Conservation (phyloP, 2,113 vertebrate species). For the Perca fluviatilis region DNA sequence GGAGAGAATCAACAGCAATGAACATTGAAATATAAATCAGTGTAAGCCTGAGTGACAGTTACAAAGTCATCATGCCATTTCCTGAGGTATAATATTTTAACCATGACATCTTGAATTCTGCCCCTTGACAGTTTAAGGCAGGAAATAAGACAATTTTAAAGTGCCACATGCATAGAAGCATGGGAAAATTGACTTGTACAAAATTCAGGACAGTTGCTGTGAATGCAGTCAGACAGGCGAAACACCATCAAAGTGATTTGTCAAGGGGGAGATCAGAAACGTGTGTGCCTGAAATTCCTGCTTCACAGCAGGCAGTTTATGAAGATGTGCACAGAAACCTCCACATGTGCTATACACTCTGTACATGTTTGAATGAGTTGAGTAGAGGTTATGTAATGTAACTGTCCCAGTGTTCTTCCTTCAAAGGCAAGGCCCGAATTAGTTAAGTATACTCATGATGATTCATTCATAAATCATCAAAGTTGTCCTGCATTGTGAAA, state of each 20-base stretch:
- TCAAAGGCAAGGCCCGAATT: constrained; percentile 62
- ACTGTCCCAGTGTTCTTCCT: constrained; percentile 45
- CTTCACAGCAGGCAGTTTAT: constrained; percentile 49
- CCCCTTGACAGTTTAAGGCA: constrained; percentile 49
- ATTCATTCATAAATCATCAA: constrained; percentile 66
- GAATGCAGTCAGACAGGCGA: constrained; percentile 70
- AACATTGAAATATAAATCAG: constrained; percentile 68
- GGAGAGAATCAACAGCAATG: constrained; percentile 48
- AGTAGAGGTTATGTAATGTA: constrained; percentile 35
- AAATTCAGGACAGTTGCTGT: constrained; percentile 57
- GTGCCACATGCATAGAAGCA: constrained; percentile 16
- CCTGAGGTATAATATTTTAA: constrained; percentile 67
- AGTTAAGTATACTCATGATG: constrained; percentile 24
- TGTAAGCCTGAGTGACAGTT: constrained; percentile 66
- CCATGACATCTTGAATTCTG: constrained; percentile 48
- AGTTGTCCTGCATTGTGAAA: constrained; percentile 43
- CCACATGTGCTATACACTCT: constrained; percentile 2
- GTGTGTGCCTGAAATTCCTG: constrained; percentile 39
- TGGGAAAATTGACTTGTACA: constrained; percentile 53
- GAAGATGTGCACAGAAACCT: constrained; percentile 24
- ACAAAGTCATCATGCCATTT: constrained; percentile 59
- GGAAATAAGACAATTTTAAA: constrained; percentile 61
- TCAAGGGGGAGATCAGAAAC: constrained; percentile 47
- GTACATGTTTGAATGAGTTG: constrained; percentile 38
- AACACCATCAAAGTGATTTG: constrained; percentile 75